These are phyloP conservation scores for Petrocephalus zakoni DNA, from an alignment of 2,113 vertebrate genomes.

Conservation along the genomic window DNA sequence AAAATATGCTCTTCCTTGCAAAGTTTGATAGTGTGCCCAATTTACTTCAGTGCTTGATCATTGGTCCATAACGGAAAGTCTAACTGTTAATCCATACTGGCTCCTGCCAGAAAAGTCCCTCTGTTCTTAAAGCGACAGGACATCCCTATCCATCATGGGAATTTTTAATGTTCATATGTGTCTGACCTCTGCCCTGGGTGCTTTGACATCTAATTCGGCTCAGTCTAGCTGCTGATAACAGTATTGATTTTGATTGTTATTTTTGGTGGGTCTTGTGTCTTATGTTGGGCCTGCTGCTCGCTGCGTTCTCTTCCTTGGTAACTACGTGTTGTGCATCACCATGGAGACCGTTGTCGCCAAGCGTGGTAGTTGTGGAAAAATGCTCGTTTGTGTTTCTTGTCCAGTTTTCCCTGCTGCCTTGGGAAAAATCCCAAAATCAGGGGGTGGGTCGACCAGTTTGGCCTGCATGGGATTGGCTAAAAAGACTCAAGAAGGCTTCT, in stretches of 20 bases:
- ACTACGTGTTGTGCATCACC: conserved; percentile 32
- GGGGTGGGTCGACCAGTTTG: not conserved
- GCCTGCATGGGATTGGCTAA: not conserved
- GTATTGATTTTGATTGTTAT: conserved; percentile 52
- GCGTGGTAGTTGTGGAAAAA: conserved; percentile 18
- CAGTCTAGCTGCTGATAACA: conserved; percentile 49
- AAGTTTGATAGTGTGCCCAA: conserved; percentile 35
- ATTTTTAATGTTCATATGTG: conserved; percentile 47
- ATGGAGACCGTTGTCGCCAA: conserved; percentile 37
- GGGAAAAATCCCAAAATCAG: not conserved
- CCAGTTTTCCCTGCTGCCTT: conserved; percentile 4
- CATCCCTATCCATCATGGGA: conserved; percentile 38
- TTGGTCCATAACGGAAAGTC: conserved; percentile 26
- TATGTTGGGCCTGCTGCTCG: conserved; percentile 19
- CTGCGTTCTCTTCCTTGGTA: conserved; percentile 17
- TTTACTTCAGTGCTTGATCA: conserved; percentile 37
- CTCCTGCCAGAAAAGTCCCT: conserved; percentile 24
- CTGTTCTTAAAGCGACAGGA: conserved; percentile 31
- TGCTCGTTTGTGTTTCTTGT: conserved; percentile 16
- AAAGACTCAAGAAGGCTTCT: not conserved
- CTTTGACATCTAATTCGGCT: conserved; percentile 57
- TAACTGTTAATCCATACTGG: conserved; percentile 35
- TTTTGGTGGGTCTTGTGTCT: conserved; percentile 34
- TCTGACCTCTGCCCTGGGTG: conserved; percentile 41
- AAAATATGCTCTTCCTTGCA: conserved; percentile 23